Percentiles rank a stretch among this genome's conserved stretches.
These are phyloP conservation scores for Hemichromis elongatus DNA, from an alignment of 2,113 vertebrate genomes.

Conservation along the genomic window DNA sequence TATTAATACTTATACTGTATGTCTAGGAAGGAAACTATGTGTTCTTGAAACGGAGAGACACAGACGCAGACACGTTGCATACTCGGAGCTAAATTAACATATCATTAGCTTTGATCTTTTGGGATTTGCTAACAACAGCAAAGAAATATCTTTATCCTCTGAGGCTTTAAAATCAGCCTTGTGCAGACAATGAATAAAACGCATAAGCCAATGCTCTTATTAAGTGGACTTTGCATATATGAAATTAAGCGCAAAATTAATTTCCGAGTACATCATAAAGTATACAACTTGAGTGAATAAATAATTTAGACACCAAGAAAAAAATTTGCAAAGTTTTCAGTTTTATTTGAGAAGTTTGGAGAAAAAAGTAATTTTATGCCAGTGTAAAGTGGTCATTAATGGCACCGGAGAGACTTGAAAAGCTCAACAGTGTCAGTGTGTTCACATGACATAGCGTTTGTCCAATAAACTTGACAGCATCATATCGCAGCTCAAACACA, in stretches of 20 bases:
- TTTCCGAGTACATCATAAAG: neutral
- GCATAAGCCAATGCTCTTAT: neutral
- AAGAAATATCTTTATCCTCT: neutral
- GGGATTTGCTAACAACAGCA: neutral
- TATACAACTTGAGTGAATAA: conserved; percentile 1
- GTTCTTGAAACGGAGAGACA: neutral
- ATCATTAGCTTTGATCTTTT: neutral
- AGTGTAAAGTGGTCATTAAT: neutral
- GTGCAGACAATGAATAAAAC: neutral
- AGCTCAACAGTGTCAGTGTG: neutral
- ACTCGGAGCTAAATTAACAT: neutral
- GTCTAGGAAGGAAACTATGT: neutral
- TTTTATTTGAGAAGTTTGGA: neutral
- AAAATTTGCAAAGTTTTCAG: neutral
- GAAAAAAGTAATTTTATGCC: no score
- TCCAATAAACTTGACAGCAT: neutral
- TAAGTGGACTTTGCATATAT: neutral
- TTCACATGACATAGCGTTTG: neutral
- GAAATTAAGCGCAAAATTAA: neutral
- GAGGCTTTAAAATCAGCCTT: neutral
- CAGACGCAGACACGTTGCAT: neutral
- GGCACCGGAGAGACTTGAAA: neutral
- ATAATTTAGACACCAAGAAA: neutral
- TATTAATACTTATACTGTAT: neutral
- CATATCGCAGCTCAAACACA: neutral